These are phyloP conservation scores for Erpetoichthys calabaricus DNA, from an alignment of 2,797 vertebrate genomes.

Conservation along the genomic window DNA sequence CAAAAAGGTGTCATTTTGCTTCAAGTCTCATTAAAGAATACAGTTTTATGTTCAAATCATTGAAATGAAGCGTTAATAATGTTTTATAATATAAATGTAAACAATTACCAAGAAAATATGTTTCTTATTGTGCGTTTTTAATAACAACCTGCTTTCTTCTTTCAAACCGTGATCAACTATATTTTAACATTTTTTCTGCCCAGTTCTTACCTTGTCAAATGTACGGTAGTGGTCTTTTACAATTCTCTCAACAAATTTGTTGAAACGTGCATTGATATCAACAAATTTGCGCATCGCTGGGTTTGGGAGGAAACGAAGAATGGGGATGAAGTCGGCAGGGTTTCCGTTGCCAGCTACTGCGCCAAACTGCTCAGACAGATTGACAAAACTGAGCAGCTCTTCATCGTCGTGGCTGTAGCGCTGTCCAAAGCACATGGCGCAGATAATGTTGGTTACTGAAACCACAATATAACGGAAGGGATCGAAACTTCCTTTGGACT, in stretches of 20 bases:
- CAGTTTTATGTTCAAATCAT: too few species aligned
- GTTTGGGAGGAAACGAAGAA: slow-evolving; percentile 66
- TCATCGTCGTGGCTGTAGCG: slow-evolving; percentile 63
- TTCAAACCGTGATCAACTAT: too few species aligned
- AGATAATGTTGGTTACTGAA: slow-evolving; percentile 77
- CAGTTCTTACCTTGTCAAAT: slow-evolving; percentile 61
- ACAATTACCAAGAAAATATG: too few species aligned
- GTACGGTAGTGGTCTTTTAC: slow-evolving; percentile 65
- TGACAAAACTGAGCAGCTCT: slow-evolving; percentile 59
- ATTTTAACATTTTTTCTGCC: not conserved
- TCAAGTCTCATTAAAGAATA: too few species aligned
- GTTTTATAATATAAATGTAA: too few species aligned
- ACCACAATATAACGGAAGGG: slow-evolving; percentile 55
- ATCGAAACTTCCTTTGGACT: slow-evolving; percentile 52
- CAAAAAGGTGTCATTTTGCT: too few species aligned
- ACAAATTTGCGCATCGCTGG: slow-evolving; percentile 49
- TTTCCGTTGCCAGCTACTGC: slow-evolving; percentile 49
- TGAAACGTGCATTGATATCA: slow-evolving; percentile 49
- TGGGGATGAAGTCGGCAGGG: slow-evolving; percentile 72
- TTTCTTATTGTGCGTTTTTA: too few species aligned
- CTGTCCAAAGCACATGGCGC: slow-evolving; percentile 76
- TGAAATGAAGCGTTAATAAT: too few species aligned
- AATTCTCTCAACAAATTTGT: slow-evolving; percentile 41
- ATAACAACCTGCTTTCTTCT: too few species aligned
- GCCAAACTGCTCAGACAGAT: slow-evolving; percentile 59